These are phyloP conservation scores for Conchocele bisecta DNA, from an alignment of 2,888 invertebrate genomes.

Conservation along the genomic window DNA sequence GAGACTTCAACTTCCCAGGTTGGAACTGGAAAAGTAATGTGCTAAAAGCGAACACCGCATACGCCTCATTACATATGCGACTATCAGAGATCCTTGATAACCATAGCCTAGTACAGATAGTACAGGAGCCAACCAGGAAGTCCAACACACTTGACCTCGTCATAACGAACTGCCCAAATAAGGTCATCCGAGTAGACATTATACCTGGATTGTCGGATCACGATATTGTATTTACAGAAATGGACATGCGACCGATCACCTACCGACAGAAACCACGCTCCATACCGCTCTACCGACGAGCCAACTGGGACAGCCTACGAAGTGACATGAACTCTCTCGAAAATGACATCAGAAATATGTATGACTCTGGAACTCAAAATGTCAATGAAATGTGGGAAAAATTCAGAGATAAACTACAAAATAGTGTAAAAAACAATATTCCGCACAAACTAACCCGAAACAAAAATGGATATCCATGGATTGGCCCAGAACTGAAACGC, in stretches of 20 bases:
- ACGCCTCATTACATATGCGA: neutral
- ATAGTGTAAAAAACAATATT: neutral
- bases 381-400: constrained; percentile 18
- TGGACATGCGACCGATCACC: neutral
- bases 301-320: constrained; percentile 23
- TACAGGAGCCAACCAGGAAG: constrained; percentile 44
- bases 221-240: constrained; percentile 33
- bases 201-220: constrained; percentile 54
- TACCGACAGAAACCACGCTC: neutral
- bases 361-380: neutral
- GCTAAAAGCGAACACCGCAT: neutral
- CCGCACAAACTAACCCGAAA: constrained; percentile 18
- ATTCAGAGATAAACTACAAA: neutral
- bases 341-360: neutral
- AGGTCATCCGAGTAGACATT: constrained; percentile 4
- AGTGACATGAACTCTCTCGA: neutral
- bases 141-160: constrained; percentile 44
- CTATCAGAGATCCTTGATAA: constrained; percentile 31
- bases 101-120: constrained; percentile 38
- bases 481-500: constrained; percentile 8
- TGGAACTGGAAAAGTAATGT: constrained; percentile 17
- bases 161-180: constrained; percentile 45
- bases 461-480: constrained; percentile 20
- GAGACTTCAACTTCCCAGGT: constrained; percentile 30
- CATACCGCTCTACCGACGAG: constrained; percentile 29